phyloP scores from a whole-genome alignment of 2,113 vertebrate genomes.

The Equus quagga region DNA sequence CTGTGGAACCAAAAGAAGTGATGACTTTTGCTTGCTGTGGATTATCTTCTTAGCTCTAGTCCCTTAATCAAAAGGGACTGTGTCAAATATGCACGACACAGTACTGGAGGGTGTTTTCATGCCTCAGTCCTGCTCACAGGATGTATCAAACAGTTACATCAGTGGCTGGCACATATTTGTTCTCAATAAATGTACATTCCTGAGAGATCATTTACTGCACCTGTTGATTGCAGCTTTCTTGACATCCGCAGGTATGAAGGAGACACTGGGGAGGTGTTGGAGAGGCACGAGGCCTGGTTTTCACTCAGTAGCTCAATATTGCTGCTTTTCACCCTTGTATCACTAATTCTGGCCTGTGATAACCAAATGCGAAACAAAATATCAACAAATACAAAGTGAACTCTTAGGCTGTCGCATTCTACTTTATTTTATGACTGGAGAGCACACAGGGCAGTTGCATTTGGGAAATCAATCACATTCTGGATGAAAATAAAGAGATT shows the following conservation, averaged over 20 bases:
- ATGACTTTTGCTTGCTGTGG: not conserved
- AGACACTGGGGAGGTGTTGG: not conserved
- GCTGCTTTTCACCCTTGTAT: not conserved
- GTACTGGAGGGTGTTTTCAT: not conserved
- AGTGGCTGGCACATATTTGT: not conserved
- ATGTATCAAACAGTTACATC: not conserved
- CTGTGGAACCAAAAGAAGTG: not conserved
- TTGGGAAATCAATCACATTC: not conserved
- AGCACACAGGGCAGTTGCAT: not conserved
- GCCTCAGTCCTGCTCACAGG: not conserved
- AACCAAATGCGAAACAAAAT: not conserved
- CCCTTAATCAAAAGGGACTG: not conserved
- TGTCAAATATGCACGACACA: not conserved
- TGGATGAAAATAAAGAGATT: not conserved
- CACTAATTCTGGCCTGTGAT: not conserved
- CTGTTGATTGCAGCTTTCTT: not conserved
- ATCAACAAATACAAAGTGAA: not conserved
- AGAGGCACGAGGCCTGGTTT: not conserved
- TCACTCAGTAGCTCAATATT: not conserved
- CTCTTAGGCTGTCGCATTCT: not conserved
- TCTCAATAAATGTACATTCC: not conserved
- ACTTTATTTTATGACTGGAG: not conserved
- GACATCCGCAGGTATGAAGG: not conserved
- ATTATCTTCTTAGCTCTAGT: not conserved
- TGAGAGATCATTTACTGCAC: not conserved